Conservation (phyloP, 2,797 vertebrate genomes). For the Semotilus atromaculatus region DNA sequence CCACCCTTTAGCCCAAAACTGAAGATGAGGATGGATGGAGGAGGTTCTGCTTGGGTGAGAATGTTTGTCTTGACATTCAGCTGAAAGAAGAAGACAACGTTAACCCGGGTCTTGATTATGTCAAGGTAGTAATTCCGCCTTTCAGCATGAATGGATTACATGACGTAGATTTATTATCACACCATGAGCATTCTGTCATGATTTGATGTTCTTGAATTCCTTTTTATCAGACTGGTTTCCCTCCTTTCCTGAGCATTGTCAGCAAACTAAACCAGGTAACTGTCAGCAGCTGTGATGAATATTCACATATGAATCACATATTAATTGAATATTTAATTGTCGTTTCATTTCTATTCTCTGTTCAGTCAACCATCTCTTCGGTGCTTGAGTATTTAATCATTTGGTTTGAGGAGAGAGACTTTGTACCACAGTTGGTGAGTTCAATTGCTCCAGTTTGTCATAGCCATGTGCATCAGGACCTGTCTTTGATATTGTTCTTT, state of each 20-base stretch:
- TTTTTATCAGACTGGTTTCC: constrained; percentile 88
- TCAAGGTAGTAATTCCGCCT: constrained; percentile 76
- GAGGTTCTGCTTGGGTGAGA: constrained; percentile 87
- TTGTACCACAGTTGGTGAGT: constrained; percentile 81
- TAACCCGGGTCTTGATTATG: constrained; percentile 86
- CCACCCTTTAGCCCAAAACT: constrained; percentile 68
- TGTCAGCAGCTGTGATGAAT: neutral
- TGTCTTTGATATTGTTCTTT: neutral
- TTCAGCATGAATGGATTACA: neutral
- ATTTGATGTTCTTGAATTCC: neutral
- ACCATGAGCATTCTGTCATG: neutral
- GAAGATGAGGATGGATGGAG: constrained; percentile 79
- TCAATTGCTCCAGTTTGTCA: neutral
- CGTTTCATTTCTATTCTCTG: neutral
- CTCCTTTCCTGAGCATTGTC: constrained; percentile 93
- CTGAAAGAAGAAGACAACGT: constrained; percentile 66
- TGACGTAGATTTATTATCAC: neutral
- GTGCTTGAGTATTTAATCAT: constrained; percentile 89
- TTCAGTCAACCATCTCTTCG: constrained; percentile 86
- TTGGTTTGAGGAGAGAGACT: constrained; percentile 91
- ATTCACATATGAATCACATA: neutral
- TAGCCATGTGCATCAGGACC: neutral
- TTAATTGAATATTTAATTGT: neutral
- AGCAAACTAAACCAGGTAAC: constrained; percentile 95
- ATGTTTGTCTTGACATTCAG: constrained; percentile 72